A percentile compares a stretch with the other conserved stretches of the same genome.
phyloP scores from a whole-genome alignment of 2,113 vertebrate species.

The Hypomesus transpacificus region DNA sequence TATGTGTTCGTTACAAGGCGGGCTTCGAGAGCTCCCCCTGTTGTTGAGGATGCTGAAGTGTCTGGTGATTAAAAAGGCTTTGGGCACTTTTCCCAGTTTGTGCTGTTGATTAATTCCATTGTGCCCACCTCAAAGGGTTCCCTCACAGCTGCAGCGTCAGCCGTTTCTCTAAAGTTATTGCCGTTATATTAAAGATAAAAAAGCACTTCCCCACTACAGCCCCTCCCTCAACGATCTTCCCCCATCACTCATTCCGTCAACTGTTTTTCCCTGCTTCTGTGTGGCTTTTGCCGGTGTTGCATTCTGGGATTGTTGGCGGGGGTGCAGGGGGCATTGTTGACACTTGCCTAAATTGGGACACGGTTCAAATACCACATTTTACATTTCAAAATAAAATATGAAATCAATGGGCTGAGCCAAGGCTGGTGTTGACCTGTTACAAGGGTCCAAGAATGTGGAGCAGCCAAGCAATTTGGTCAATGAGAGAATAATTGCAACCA shows the following conservation, averaged over 20 bases:
- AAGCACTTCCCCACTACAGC: not conserved
- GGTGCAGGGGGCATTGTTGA: conserved; percentile 26
- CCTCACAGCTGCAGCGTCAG: conserved; percentile 44
- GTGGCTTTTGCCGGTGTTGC: not conserved
- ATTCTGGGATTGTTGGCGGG: conserved; percentile 22
- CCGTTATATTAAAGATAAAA: conserved; percentile 35
- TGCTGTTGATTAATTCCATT: conserved; percentile 57
- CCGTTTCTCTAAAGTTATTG: conserved; percentile 40
- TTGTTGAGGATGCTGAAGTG: conserved; percentile 33
- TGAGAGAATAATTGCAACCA: too few relatives aligned
- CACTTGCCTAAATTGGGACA: conserved; percentile 56
- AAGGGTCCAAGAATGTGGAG: too few relatives aligned
- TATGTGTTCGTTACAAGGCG: not conserved
- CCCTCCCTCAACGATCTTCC: not conserved
- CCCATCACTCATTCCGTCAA: not conserved
- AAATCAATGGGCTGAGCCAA: too few relatives aligned
- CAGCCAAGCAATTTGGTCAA: too few relatives aligned
- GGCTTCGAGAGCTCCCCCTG: conserved; percentile 18
- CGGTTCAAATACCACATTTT: conserved; percentile 27
- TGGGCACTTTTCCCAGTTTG: conserved; percentile 50
- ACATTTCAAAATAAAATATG: too few relatives aligned
- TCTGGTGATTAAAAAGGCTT: conserved; percentile 50
- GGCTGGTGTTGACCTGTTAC: too few relatives aligned
- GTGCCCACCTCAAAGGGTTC: conserved; percentile 40
- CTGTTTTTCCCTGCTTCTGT: conserved; percentile 25